Percentiles rank a stretch among this genome's conserved stretches.
Conservation (phyloP, 1,140 invertebrate genomes). For the Drosophila trapezifrons region DNA sequence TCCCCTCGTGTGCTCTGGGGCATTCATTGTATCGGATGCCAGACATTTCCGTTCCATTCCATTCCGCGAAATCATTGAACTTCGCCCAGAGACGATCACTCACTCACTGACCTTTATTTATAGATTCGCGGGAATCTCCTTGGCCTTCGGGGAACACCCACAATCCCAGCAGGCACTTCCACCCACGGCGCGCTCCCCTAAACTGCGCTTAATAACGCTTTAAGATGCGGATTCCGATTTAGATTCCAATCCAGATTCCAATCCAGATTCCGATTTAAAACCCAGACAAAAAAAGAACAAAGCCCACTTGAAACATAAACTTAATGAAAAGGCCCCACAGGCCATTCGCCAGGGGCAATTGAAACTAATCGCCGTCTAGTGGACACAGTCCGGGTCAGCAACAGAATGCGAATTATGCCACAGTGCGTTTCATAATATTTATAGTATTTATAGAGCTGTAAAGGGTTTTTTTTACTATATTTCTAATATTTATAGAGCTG, state of each 20-base stretch:
- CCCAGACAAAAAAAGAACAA: slow-evolving; percentile 18
- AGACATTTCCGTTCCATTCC: slow-evolving; percentile 61
- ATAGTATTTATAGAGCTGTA: too few species aligned
- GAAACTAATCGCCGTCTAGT: slow-evolving; percentile 71
- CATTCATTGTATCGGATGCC: slow-evolving; percentile 44
- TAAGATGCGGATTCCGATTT: slow-evolving; percentile 6
- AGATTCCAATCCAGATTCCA: slow-evolving; percentile 4
- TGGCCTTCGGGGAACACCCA: slow-evolving; percentile 35
- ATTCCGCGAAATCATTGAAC: slow-evolving; percentile 37
- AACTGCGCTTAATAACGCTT: slow-evolving; percentile 36
- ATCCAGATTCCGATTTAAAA: slow-evolving; percentile 2
- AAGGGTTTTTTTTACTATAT: too few species aligned
- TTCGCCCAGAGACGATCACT: background rate
- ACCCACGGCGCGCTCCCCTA: background rate
- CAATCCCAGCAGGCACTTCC: background rate
- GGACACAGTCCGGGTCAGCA: slow-evolving; percentile 14
- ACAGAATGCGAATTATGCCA: background rate
- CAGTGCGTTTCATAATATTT: slow-evolving; percentile 11
- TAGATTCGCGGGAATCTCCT: slow-evolving; percentile 15
- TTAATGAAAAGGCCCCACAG: slow-evolving; percentile 55
- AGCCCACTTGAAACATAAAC: slow-evolving; percentile 38
- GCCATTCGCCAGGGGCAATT: slow-evolving; percentile 51
- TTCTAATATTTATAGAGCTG: too few species aligned
- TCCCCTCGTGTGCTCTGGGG: slow-evolving; percentile 19
- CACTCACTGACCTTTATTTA: background rate